phyloP scores from a whole-genome alignment of 2,888 invertebrate genomes.

The Calliopum simillimum region DNA sequence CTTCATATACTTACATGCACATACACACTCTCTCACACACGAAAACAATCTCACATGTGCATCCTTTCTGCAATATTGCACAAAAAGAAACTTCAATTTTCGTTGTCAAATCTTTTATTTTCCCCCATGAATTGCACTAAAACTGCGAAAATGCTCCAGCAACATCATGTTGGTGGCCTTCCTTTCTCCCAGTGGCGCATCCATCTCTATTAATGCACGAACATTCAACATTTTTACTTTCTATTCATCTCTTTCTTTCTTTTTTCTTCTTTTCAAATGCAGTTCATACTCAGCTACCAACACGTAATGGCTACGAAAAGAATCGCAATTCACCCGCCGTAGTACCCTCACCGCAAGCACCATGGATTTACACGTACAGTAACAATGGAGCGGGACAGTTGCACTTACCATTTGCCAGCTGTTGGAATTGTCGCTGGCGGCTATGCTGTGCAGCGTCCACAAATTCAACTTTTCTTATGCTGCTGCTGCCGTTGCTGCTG shows the following conservation, averaged over 20 bases:
- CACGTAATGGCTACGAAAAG: constrained; percentile 61
- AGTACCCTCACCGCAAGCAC: constrained; percentile 61
- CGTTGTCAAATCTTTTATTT: constrained; percentile 25
- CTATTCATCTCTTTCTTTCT: not conserved
- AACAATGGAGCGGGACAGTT: constrained; percentile 49
- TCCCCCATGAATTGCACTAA: constrained; percentile 5
- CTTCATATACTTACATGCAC: not conserved
- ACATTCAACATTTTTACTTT: constrained; percentile 4
- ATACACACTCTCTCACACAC: not conserved
- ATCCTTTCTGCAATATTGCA: constrained; percentile 33
- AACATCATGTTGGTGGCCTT: too few relatives aligned
- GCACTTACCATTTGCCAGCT: constrained; percentile 38
- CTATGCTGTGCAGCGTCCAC: constrained; percentile 36
- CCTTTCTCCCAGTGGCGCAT: not conserved
- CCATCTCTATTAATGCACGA: constrained; percentile 25
- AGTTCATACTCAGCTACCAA: constrained; percentile 63
- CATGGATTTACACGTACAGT: constrained; percentile 61
- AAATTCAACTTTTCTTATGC: constrained; percentile 28
- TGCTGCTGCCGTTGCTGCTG: constrained; percentile 39
- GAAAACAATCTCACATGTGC: not conserved
- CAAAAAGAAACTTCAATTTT: constrained; percentile 34
- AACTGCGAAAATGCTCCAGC: not conserved
- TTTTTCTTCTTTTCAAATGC: constrained; percentile 28
- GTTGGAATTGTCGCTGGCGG: constrained; percentile 31
- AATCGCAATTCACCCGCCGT: constrained; percentile 58